phyloP scores from a whole-genome alignment of 2,113 vertebrate genomes.

The Alouatta palliata region DNA sequence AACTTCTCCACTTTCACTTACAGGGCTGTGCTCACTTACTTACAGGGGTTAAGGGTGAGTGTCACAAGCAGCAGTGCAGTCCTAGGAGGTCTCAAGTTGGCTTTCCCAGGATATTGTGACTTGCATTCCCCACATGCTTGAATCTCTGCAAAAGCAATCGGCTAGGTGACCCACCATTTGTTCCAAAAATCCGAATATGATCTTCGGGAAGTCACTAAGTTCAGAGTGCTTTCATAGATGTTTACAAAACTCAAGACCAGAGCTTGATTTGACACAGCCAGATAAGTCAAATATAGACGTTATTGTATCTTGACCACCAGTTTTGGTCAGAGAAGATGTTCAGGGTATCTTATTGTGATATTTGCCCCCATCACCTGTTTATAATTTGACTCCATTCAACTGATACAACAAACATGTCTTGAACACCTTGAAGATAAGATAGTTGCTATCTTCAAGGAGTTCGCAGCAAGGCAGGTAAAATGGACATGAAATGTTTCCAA shows the following conservation, averaged over 20 bases:
- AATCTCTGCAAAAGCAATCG: neutral
- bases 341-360: neutral
- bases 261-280: neutral
- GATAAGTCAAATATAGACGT: neutral
- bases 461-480: neutral
- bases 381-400: neutral
- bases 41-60: neutral
- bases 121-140: neutral
- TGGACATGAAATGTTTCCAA: neutral
- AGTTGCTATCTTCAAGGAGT: neutral
- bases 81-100: neutral
- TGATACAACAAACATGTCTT: neutral
- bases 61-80: neutral
- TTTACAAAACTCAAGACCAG: neutral
- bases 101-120: neutral
- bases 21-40: neutral
- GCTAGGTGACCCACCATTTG: neutral
- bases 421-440: neutral
- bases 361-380: neutral
- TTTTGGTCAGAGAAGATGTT: neutral
- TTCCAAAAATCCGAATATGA: neutral
- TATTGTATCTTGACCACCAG: rapidly evolving
- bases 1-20: neutral
- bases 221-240: neutral
- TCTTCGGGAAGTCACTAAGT: neutral